Evolutionary conservation across 2,888 invertebrate genomes (phyloP).

Genomic region (Acleris sparsana): DNA sequence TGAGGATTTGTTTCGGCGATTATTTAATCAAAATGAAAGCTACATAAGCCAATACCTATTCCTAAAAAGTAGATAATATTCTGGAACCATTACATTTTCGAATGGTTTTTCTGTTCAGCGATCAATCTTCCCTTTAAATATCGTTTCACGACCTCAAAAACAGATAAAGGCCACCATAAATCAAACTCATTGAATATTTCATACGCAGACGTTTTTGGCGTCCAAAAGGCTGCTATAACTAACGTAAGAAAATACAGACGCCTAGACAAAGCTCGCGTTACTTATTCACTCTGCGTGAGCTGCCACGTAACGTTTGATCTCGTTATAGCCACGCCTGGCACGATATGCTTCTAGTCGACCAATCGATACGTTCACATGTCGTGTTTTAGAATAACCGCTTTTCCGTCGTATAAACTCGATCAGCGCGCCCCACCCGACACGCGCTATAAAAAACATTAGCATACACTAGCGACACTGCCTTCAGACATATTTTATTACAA

Average conservation of each 20-base stretch:
- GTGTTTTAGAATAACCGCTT: constrained; percentile 49
- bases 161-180: constrained; percentile 22
- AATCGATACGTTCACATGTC: constrained; percentile 46
- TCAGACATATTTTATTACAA: constrained; percentile 60
- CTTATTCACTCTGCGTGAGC: constrained; percentile 21
- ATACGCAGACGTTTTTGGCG: constrained; percentile 6
- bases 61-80: not conserved
- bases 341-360: constrained; percentile 37
- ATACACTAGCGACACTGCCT: constrained; percentile 56
- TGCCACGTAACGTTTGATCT: constrained; percentile 16
- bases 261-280: constrained; percentile 17
- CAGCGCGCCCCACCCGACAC: constrained; percentile 51
- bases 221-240: constrained; percentile 1
- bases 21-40: not conserved
- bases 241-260: constrained; percentile 6
- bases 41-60: not conserved
- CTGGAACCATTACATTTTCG: not conserved
- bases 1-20: not conserved
- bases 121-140: constrained; percentile 8
- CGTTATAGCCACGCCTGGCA: constrained; percentile 19
- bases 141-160: constrained; percentile 10
- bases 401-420: constrained; percentile 64
- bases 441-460: constrained; percentile 68
- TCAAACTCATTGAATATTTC: constrained; percentile 31
- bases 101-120: not conserved